A percentile compares a stretch with the other conserved stretches of the same genome.
phyloP scores from a whole-genome alignment of 1,140 invertebrate species.

The Drosophila ironensis region DNA sequence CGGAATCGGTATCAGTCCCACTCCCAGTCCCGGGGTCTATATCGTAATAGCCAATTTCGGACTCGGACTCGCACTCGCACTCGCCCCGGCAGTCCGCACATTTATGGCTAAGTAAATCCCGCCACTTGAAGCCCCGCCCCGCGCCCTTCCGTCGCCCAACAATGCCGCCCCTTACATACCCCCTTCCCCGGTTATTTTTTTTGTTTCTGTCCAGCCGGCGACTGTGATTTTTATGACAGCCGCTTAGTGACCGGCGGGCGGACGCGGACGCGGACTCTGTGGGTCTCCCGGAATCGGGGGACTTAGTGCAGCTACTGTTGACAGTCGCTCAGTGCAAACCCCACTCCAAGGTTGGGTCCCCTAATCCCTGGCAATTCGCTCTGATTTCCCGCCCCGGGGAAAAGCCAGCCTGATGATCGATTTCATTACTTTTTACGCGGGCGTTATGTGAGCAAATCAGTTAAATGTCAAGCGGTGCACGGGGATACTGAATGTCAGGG shows the following conservation, averaged over 20 bases:
- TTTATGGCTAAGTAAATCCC: constrained; percentile 81
- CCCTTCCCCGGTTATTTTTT: background rate
- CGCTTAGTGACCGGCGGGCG: constrained; percentile 40
- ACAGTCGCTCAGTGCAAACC: constrained; percentile 30
- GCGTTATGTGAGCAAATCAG: background rate
- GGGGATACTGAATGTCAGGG: too few species aligned
- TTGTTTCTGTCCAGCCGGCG: background rate
- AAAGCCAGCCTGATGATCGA: constrained; percentile 18
- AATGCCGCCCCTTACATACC: background rate
- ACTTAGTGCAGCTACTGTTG: constrained; percentile 23
- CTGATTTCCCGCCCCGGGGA: constrained; percentile 27
- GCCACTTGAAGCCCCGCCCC: constrained; percentile 66
- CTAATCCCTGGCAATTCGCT: constrained; percentile 14
- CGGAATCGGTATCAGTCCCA: constrained; percentile 36
- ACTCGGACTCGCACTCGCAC: constrained; percentile 10
- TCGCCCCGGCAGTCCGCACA: constrained; percentile 21
- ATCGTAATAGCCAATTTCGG: constrained; percentile 62
- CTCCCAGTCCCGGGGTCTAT: constrained; percentile 4
- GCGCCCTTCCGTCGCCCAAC: constrained; percentile 7
- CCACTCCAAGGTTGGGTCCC: constrained; percentile 11
- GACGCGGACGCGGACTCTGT: background rate
- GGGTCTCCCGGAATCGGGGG: constrained; percentile 20
- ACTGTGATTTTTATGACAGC: constrained; percentile 78
- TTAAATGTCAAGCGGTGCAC: background rate
- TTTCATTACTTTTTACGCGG: background rate